These are phyloP conservation scores for Drosophila peninsularis DNA, from an alignment of 2,888 invertebrate genomes.

Conservation along the genomic window DNA sequence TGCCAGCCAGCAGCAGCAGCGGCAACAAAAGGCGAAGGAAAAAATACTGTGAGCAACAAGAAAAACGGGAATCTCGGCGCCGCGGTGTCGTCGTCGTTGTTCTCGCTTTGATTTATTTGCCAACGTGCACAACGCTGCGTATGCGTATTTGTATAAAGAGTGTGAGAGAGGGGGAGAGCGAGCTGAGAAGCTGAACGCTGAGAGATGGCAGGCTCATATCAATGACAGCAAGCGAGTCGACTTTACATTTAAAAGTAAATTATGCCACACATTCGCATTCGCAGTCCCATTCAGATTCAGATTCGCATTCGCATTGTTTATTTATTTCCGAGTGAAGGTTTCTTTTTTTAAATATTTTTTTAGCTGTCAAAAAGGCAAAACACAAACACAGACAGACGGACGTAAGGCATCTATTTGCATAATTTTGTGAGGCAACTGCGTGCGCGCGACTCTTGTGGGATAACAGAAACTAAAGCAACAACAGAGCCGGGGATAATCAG, in stretches of 20 bases:
- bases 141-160: constrained; percentile 56
- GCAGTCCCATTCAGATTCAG: not conserved
- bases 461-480: constrained; percentile 35
- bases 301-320: constrained; percentile 30
- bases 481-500: constrained; percentile 45
- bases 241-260: constrained; percentile 77
- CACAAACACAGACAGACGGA: constrained; percentile 1
- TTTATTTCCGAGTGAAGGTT: constrained; percentile 27
- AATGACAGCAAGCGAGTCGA: constrained; percentile 68
- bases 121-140: constrained; percentile 68
- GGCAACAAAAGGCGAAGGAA: not conserved
- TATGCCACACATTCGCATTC: constrained; percentile 47
- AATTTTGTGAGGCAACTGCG: constrained; percentile 21
- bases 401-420: constrained; percentile 46
- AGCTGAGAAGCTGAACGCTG: constrained; percentile 10
- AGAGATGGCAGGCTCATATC: constrained; percentile 45
- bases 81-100: constrained; percentile 56
- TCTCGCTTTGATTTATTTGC: constrained; percentile 68
- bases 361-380: constrained; percentile 15
- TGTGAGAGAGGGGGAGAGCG: constrained; percentile 11
- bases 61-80: constrained; percentile 44
- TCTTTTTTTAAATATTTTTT: not conserved
- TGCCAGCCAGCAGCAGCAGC: constrained; percentile 15
- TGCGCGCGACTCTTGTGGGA: not conserved
- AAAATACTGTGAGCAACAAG: constrained; percentile 11